A percentile compares a stretch with the other conserved stretches of the same genome.
These are phyloP conservation scores for Peromyscus nudipes DNA, from an alignment of 2,797 vertebrate species.

Conservation along the genomic window DNA sequence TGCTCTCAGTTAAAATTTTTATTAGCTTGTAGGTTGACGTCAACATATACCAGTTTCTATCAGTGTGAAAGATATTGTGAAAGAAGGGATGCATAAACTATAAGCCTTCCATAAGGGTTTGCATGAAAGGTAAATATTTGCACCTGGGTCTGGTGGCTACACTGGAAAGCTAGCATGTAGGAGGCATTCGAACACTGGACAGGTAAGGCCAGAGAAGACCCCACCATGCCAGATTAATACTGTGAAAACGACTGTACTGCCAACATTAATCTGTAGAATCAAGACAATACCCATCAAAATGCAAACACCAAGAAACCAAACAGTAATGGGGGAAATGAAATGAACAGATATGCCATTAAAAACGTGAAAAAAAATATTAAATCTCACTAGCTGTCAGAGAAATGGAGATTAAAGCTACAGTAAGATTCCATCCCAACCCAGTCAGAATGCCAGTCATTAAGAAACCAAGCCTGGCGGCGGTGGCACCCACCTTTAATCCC, in stretches of 20 bases:
- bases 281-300: neutral
- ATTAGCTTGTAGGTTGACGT: neutral
- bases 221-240: neutral
- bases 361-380: neutral
- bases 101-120: neutral
- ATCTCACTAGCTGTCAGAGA: neutral
- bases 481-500: too few species aligned
- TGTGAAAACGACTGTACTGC: neutral
- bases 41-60: neutral
- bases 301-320: neutral
- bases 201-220: neutral
- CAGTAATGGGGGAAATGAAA: neutral
- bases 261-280: neutral
- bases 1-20: conserved; percentile 20
- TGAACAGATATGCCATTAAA: neutral
- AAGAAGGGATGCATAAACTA: neutral
- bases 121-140: neutral
- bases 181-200: neutral
- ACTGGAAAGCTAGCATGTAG: neutral
- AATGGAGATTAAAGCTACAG: neutral
- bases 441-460: neutral
- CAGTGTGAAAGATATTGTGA: neutral
- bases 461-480: neutral
- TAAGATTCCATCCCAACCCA: neutral
- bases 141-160: neutral